These are phyloP conservation scores for Phrynocephalus guinanensis DNA, from an alignment of 2,797 vertebrate genomes.

Conservation along the genomic window DNA sequence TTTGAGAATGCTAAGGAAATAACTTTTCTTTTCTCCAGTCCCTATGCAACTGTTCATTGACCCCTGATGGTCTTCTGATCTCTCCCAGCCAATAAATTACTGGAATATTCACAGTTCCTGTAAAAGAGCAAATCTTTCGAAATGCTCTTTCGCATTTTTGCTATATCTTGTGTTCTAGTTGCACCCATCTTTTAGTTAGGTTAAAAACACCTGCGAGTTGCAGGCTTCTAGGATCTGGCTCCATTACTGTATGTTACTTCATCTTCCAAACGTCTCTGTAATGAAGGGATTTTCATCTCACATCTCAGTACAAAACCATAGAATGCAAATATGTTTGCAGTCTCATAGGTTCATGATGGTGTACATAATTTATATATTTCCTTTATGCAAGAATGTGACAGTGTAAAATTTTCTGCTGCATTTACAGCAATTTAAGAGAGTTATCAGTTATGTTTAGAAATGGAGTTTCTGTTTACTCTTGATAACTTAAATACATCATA, in stretches of 20 bases:
- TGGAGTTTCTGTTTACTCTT: too few species aligned
- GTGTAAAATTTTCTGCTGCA: background rate
- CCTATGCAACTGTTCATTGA: background rate
- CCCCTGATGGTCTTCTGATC: slow-evolving; percentile 30
- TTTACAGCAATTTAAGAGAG: background rate
- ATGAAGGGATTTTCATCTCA: slow-evolving; percentile 12
- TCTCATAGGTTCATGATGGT: background rate
- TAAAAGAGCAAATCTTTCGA: slow-evolving; percentile 28
- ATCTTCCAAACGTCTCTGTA: background rate
- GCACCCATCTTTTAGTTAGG: background rate
- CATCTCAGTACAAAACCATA: background rate
- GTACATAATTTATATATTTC: background rate
- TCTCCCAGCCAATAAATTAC: slow-evolving; percentile 25
- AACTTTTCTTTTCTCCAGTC: background rate
- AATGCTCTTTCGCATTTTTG: background rate
- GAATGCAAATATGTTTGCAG: background rate
- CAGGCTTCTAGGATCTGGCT: slow-evolving; percentile 7
- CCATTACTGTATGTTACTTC: background rate
- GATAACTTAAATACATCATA: too few species aligned
- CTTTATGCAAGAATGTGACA: background rate
- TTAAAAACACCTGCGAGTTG: slow-evolving; percentile 22
- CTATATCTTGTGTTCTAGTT: background rate
- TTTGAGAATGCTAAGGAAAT: slow-evolving; percentile 23
- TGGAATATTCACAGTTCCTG: background rate
- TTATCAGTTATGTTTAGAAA: too few species aligned